Evolutionary conservation across 2,888 invertebrate genomes (phyloP).

Genomic region (Barypeithes pellucidus): DNA sequence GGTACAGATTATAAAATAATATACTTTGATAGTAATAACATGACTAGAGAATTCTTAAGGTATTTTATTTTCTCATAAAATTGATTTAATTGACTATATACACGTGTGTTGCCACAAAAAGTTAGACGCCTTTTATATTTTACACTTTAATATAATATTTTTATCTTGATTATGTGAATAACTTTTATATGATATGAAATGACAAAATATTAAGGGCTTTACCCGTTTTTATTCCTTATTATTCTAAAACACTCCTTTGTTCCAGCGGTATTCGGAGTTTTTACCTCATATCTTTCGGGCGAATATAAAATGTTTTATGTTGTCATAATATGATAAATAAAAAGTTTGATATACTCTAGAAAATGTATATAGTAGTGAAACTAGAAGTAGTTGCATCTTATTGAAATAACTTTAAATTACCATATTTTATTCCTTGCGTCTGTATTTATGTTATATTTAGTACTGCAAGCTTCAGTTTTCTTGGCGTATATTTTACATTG

Average conservation of each 20-base stretch:
- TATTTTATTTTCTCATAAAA: too few relatives aligned
- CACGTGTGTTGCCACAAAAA: background rate
- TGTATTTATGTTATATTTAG: too few relatives aligned
- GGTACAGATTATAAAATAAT: too few relatives aligned
- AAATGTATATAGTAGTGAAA: background rate
- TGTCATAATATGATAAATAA: constrained; percentile 22
- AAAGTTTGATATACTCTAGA: constrained; percentile 2
- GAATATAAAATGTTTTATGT: constrained; percentile 19
- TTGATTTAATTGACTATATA: too few relatives aligned
- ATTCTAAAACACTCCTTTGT: constrained; percentile 14
- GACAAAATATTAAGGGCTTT: background rate
- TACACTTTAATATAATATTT: background rate
- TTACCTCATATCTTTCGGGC: constrained; percentile 11
- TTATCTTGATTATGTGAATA: background rate
- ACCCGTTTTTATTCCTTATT: constrained; percentile 15
- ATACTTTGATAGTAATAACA: too few relatives aligned
- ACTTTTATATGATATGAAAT: constrained; percentile 16
- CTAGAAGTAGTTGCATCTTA: background rate
- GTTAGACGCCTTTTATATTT: background rate
- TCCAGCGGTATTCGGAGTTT: constrained; percentile 7
- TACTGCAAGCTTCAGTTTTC: too few relatives aligned
- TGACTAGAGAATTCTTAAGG: too few relatives aligned
- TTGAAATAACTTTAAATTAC: constrained; percentile 20
- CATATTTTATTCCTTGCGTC: background rate
- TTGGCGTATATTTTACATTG: too few relatives aligned